Conservation (phyloP, 2,888 invertebrate genomes). For the Beris chalybata region DNA sequence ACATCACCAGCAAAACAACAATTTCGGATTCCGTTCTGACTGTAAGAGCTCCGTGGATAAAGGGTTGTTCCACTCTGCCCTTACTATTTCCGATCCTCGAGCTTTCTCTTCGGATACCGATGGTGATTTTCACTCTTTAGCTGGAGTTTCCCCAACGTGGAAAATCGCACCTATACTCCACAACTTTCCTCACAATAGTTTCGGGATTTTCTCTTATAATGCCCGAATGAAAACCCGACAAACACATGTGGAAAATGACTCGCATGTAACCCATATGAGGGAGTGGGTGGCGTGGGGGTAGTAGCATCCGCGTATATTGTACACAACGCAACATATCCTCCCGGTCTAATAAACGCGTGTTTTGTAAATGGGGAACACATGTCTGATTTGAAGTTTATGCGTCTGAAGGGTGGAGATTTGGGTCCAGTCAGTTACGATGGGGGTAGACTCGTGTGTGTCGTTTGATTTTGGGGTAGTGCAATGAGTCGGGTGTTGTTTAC, state of each 20-base stretch:
- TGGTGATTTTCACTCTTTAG: slow-evolving; percentile 14
- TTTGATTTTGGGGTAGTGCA: too few relatives aligned
- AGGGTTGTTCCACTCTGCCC: slow-evolving; percentile 11
- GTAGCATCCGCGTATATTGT: slow-evolving; percentile 8
- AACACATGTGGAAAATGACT: slow-evolving; percentile 8
- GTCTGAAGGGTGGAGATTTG: slow-evolving; percentile 13
- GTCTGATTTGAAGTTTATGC: slow-evolving; percentile 29
- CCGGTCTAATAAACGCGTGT: slow-evolving; percentile 9
- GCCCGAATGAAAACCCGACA: slow-evolving; percentile 4
- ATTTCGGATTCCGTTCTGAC: slow-evolving; percentile 13
- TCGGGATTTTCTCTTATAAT: slow-evolving; percentile 17
- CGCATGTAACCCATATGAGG: neutral
- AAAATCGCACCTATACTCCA: neutral
- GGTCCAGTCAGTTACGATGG: neutral
- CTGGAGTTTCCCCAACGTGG: slow-evolving; percentile 8
- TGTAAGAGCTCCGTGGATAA: slow-evolving; percentile 12
- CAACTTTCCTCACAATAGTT: slow-evolving; percentile 6
- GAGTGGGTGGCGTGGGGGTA: neutral
- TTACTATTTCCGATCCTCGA: neutral
- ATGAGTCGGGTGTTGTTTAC: too few relatives aligned
- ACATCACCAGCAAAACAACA: neutral
- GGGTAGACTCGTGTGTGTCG: too few relatives aligned
- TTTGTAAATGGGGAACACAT: slow-evolving; percentile 27
- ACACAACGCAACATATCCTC: slow-evolving; percentile 26
- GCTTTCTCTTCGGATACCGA: slow-evolving; percentile 17